These are phyloP conservation scores for Antheraea pernyi DNA, from an alignment of 1,140 invertebrate species.

Conservation along the genomic window DNA sequence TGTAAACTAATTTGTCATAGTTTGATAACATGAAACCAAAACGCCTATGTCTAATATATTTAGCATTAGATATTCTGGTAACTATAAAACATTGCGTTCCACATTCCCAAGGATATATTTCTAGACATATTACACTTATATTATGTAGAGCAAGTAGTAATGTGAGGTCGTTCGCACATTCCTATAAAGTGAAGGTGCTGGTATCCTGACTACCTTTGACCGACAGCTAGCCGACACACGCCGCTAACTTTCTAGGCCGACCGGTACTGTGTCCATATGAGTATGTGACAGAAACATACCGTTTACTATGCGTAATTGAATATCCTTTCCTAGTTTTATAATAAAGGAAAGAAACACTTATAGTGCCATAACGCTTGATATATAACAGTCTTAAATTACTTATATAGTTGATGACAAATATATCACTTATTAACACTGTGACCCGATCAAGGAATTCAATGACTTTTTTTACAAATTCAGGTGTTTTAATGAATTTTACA, in stretches of 20 bases:
- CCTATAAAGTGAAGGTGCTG: conserved; percentile 56
- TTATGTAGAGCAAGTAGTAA: conserved; percentile 18
- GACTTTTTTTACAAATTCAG: no score
- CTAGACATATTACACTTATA: not conserved
- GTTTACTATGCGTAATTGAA: not conserved
- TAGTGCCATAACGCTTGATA: no score
- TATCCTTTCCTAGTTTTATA: not conserved
- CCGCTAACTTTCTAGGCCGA: conserved; percentile 61
- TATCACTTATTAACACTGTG: no score
- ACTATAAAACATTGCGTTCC: not conserved
- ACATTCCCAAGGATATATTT: conserved; percentile 1
- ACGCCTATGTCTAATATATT: not conserved
- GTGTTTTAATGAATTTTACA: no score
- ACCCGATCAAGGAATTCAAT: no score
- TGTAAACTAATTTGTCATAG: no score
- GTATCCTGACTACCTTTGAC: conserved; percentile 62
- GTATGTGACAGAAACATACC: conserved; percentile 8
- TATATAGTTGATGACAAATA: no score
- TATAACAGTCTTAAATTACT: no score
- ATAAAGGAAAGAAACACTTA: not conserved
- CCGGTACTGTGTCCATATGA: conserved; percentile 26
- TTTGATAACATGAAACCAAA: no score
- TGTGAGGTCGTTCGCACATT: conserved; percentile 27
- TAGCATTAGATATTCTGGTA: not conserved
- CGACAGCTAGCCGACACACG: conserved; percentile 46